Evolutionary conservation across 2,113 vertebrate species (phyloP).

Genomic region (Dolichallabes microphthalmus): DNA sequence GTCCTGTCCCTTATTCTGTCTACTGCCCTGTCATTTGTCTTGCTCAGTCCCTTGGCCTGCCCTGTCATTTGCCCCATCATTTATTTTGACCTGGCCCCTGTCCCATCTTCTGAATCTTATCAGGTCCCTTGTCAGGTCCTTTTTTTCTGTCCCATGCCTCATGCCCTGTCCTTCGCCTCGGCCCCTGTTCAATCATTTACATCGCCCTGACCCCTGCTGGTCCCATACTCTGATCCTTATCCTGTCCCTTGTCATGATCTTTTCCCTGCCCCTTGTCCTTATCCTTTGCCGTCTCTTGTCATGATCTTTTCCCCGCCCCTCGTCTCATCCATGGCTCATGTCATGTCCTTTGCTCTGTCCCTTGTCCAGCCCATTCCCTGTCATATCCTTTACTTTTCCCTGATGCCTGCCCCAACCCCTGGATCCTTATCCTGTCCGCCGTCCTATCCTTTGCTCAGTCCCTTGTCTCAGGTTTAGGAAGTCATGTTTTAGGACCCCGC

Average conservation of each 20-base stretch:
- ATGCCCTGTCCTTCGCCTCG: too few species aligned
- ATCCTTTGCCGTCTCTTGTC: neutral
- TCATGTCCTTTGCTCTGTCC: neutral
- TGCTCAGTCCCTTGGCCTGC: too few species aligned
- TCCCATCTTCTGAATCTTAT: too few species aligned
- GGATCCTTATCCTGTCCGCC: neutral
- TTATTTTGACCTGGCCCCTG: too few species aligned
- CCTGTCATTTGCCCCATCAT: too few species aligned
- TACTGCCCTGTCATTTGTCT: too few species aligned
- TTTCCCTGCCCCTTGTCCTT: neutral
- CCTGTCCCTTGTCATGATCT: neutral
- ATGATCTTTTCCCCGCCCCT: neutral
- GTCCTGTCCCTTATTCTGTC: too few species aligned
- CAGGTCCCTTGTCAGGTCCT: too few species aligned
- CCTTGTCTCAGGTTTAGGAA: neutral
- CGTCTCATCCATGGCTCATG: neutral
- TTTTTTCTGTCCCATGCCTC: too few species aligned
- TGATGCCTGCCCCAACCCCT: neutral
- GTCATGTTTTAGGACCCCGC: conserved; percentile 27
- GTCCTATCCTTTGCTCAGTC: neutral
- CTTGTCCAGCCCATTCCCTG: neutral
- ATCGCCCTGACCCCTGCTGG: too few species aligned
- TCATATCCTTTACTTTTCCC: neutral
- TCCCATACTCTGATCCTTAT: too few species aligned
- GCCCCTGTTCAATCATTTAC: too few species aligned